Percentiles rank a stretch among this genome's conserved stretches.
Evolutionary conservation across 92 coral and sea anemone genomes (phyloP).

Genomic region (Diadumene lineata): DNA sequence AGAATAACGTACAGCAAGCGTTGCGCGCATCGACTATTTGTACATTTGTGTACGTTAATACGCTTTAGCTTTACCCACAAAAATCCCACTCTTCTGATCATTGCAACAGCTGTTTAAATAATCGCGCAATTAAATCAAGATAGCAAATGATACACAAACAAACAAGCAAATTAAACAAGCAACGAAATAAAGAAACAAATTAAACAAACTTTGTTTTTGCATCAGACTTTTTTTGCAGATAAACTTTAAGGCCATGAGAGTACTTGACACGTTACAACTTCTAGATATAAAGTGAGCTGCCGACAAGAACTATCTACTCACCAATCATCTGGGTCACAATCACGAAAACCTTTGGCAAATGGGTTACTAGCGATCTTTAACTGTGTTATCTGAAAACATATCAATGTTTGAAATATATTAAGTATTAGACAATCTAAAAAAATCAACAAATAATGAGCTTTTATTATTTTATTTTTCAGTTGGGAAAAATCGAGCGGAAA

Average conservation of each 20-base stretch:
- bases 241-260: background rate
- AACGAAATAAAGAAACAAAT: background rate
- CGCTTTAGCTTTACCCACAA: too few relatives aligned
- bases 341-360: conserved; percentile 98
- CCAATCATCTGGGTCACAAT: conserved; percentile 99
- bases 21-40: too few relatives aligned
- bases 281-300: background rate
- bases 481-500: background rate
- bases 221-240: conserved; percentile 5
- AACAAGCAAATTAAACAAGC: too few relatives aligned
- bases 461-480: too few relatives aligned
- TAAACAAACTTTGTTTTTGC: background rate
- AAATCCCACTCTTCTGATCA: too few relatives aligned
- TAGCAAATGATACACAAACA: too few relatives aligned
- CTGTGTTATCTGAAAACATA: conserved; percentile 79
- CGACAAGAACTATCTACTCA: conserved; percentile 36
- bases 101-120: too few relatives aligned
- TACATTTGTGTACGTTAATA: too few relatives aligned
- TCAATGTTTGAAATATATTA: conserved; percentile 9
- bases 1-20: background rate
- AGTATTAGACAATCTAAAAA: conserved; percentile 4
- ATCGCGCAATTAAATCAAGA: too few relatives aligned
- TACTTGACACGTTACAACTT: background rate
- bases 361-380: conserved; percentile 99
- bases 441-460: too few relatives aligned